phyloP scores from a whole-genome alignment of 2,797 vertebrate species.

The Pantherophis alleghaniensis region DNA sequence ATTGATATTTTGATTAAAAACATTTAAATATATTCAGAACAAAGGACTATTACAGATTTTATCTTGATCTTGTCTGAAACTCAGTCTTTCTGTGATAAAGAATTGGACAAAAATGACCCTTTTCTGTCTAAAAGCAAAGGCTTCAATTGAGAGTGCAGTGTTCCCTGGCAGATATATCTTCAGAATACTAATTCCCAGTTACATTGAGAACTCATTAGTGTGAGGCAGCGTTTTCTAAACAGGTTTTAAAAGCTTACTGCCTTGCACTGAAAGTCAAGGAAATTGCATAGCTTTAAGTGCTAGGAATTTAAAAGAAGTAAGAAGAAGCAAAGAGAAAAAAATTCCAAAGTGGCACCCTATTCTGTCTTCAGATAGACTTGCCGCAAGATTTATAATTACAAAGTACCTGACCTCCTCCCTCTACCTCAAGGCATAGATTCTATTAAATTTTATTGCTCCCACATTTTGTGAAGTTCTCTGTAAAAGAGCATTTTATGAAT shows the following conservation, averaged over 20 bases:
- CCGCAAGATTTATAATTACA: constrained; percentile 47
- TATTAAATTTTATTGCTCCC: constrained; percentile 56
- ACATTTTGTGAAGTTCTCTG: constrained; percentile 48
- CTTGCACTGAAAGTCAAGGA: constrained; percentile 14
- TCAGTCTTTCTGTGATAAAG: constrained; percentile 3
- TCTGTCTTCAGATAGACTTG: constrained; percentile 40
- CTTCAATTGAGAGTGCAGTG: constrained; percentile 27
- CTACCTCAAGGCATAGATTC: constrained; percentile 38
- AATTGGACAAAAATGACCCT: not conserved
- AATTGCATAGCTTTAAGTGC: constrained; percentile 41
- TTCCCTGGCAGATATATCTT: constrained; percentile 20
- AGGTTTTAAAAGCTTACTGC: constrained; percentile 38
- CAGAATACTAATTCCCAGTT: constrained; percentile 48
- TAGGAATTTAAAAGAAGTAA: constrained; percentile 23
- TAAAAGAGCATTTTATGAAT: constrained; percentile 49
- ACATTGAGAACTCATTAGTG: constrained; percentile 16
- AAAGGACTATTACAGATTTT: constrained; percentile 27
- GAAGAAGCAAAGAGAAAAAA: not conserved
- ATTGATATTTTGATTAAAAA: constrained; percentile 22
- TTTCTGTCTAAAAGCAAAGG: constrained; percentile 30
- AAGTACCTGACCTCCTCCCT: constrained; percentile 23
- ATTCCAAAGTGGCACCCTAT: constrained; percentile 29
- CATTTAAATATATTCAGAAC: constrained; percentile 13
- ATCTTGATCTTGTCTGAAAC: constrained; percentile 15
- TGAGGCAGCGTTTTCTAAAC: constrained; percentile 33